Base-by-base conservation (phyloP, 1,140 invertebrate species). In the Sinonovacula constricta region DNA sequence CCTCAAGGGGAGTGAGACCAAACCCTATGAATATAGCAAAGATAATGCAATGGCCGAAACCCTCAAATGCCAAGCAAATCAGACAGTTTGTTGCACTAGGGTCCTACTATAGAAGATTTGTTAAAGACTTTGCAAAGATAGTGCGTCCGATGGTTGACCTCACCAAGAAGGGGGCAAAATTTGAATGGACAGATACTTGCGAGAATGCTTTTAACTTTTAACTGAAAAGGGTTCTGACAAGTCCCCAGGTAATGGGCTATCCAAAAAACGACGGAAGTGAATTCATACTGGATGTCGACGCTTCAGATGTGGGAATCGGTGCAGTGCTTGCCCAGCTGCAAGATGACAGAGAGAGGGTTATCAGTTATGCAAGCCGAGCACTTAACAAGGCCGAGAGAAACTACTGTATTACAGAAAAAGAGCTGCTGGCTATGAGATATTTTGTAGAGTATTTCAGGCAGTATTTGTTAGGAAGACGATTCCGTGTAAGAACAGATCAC, bases 271-370 rank as follows among this genome's bases (percentile, higher is more conserved):
- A 31, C 0, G 57, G 60, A 10, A 45, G 30, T 5, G 56, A 33
- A 7, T 82, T 80, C 68, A 81, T 80, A 34, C n/a, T 84, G n/a
- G 79, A 83, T 34, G 69, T 62, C 22, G 83, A 83, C 57, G 81
- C 67, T n/a, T 79, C 62, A 28, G 60, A 78, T 36, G 18, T 39
- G 30, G 85, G 75, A n/a, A n/a, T n/a, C n/a, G n/a, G n/a, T n/a
- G n/a, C n/a, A n/a, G n/a, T n/a, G n/a, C n/a, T n/a, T n/a, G 3
- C 31, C 86, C 18, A 85, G 84, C 22, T 79, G 76, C 4, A 83
- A 81, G 1, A 70, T 88, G 36, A 60, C 60, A 10, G 84, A 86
- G 71, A n/a, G n/a, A n/a, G 45, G n/a, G n/a, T n/a, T n/a, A n/a
- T n/a, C n/a, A n/a, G n/a, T n/a, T n/a, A n/a, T n/a, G n/a, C n/a